phyloP scores from a whole-genome alignment of 2,888 invertebrate genomes.

The Lycocerus yunnanus region DNA sequence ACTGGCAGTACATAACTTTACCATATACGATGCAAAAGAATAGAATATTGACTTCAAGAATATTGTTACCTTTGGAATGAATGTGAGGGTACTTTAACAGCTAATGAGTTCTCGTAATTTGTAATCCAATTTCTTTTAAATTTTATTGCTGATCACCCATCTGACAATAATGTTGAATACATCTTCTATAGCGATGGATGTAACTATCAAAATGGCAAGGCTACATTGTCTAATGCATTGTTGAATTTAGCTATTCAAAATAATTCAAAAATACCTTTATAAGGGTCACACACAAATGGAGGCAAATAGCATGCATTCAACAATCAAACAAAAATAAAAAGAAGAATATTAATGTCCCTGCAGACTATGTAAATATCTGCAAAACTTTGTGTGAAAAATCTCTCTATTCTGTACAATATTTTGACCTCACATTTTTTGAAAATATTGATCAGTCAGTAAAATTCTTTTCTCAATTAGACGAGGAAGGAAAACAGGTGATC shows the following conservation, averaged over 20 bases:
- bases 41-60: slow-evolving; percentile 22
- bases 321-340: too few species aligned
- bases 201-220: slow-evolving; percentile 41
- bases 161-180: slow-evolving; percentile 5
- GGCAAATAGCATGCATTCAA: too few species aligned
- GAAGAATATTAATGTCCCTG: too few species aligned
- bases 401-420: too few species aligned
- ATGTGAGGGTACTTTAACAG: slow-evolving; percentile 26
- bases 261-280: slow-evolving; percentile 41
- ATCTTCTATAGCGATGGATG: slow-evolving; percentile 42
- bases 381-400: too few species aligned
- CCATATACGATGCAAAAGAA: slow-evolving; percentile 32
- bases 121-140: slow-evolving; percentile 10
- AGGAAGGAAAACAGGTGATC: too few species aligned
- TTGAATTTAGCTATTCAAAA: slow-evolving; percentile 33
- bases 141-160: not conserved
- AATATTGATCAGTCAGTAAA: too few species aligned
- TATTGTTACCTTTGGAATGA: slow-evolving; percentile 37
- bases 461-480: too few species aligned
- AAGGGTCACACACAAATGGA: slow-evolving; percentile 40
- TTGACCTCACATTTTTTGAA: too few species aligned
- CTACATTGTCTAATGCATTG: slow-evolving; percentile 38
- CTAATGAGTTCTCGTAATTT: slow-evolving; percentile 33
- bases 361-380: too few species aligned
- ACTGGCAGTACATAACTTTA: slow-evolving; percentile 37